Base-by-base conservation (phyloP, 2,888 invertebrate species). In the Polyommatus icarus region DNA sequence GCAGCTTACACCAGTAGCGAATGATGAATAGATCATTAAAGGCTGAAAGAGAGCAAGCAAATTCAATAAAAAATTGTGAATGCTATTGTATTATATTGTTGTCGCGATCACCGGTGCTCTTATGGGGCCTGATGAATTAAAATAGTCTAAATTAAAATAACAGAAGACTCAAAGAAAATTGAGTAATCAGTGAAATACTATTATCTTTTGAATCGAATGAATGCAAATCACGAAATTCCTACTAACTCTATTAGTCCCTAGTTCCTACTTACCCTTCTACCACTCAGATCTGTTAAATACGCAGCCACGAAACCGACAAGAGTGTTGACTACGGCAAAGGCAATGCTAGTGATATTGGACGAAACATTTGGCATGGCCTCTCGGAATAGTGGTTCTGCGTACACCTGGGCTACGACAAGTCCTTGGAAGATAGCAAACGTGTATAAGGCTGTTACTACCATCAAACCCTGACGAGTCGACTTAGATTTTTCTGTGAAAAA, bases 361-460 rank as follows among this genome's bases (percentile, higher is more conserved):
- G 92, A 89, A 80, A 89, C 85, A 54, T 78, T 83, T 0, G 91
- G 91, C 0, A 90, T 83, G 0, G 90, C 90, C 76, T 88, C 84
- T 0, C 80, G 79, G 79, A 92, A 92, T 54, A 92, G 78, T 0
- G 90, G 90, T 12, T 87, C 88, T 0, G 92, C 91, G 79, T 90
- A 92, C 40, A 92, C 91, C 80, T 91, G 90, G 0, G 92, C 82
- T 0, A 87, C 87, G 0, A 90, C 83, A 0, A 91, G 78, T 0
- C 92, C 92, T 87, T 92, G 91, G 83, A 90, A 90, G 18, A 89
- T 85, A 18, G 87, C 82, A 0, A 87, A 82, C 0, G 88, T 87
- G 78, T 86, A 83, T 3, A 91, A 80, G 0, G 83, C 81, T 0
- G 90, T 50, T 1, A 82, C 81, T 0, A 90, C 80, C 2, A 84